Evolutionary conservation across 2,113 vertebrate genomes (phyloP), one percentile per base, ranked within the genome.

Genomic region (Aldabrachelys gigantea): DNA sequence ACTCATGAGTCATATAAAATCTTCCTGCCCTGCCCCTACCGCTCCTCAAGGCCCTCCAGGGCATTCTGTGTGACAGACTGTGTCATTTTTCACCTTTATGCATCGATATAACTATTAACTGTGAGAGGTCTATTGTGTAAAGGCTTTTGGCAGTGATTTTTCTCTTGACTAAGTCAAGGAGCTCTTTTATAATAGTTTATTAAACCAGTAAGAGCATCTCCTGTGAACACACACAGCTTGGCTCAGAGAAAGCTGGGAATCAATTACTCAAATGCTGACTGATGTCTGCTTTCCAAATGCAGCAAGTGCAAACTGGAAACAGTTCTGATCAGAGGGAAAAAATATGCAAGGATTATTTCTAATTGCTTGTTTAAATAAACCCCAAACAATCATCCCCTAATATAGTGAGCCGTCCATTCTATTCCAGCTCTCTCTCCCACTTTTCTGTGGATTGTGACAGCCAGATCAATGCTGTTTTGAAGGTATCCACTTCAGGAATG

Each of bases 191-290:
- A 97, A 96, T 44, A 62, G 97, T 97, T 98, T 98, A 97, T 98
- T 98, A 98, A 98, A 97, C 97, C 96, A 98, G 98, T 98, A 98
- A 96, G 96, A 97, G 92, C 96, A 97, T 96, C 96, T 97, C 89
- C 49, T 95, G 93, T 96, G 97, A 96, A 94, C 89, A 88, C 89
- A 95, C 84, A 96, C 95, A 94, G 92, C 96, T 97, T 97, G 96
- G 97, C 97, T 96, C 94, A 86, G 92, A 90, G 95, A 97, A 93
- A 95, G 78, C 83, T 88, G 91, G 91, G 95, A 98, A 96, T 97
- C 97, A 97, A 97, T 97, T 96, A 97, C 95, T 96, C 94, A 95
- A 97, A 94, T 0, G 3, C 95, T 96, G 94, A 94, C 93, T 29
- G 87, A 96, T 94, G 80, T 54, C 92, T 95, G 56, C 87, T 97